Evolutionary conservation across 2,888 invertebrate species (phyloP).

Genomic region (Patella ulyssiponensis): DNA sequence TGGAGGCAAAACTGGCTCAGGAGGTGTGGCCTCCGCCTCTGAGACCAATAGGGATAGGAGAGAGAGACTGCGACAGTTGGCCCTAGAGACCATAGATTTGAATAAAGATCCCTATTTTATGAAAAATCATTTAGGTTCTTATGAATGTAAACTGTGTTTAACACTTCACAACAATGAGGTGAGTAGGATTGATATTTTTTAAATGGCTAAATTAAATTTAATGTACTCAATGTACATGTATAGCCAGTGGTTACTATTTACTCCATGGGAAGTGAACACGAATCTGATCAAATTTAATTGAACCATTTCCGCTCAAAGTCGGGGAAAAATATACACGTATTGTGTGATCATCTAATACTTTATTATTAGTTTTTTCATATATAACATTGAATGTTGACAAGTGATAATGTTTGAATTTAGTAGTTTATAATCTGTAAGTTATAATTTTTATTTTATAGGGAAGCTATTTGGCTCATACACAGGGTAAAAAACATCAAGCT

Average conservation of each 20-base stretch:
- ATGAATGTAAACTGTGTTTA: slow-evolving; percentile 98
- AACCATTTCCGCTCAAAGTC: no score
- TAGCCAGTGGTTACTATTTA: no score
- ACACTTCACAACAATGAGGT: slow-evolving; percentile 96
- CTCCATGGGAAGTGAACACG: no score
- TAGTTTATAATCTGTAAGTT: neutral
- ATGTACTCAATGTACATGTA: no score
- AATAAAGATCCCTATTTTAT: slow-evolving; percentile 99
- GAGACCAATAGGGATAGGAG: slow-evolving; percentile 97
- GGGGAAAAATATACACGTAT: no score
- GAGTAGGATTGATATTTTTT: slow-evolving; percentile 22
- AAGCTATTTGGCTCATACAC: slow-evolving; percentile 98
- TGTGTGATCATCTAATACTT: no score
- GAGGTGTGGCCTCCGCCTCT: slow-evolving; percentile 98
- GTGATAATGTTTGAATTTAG: no score
- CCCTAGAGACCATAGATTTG: slow-evolving; percentile 97
- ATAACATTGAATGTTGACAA: neutral
- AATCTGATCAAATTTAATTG: no score
- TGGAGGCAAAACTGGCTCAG: slow-evolving; percentile 99
- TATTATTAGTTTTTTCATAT: no score
- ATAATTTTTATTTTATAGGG: slow-evolving; percentile 77
- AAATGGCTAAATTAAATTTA: no score
- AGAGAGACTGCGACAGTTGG: slow-evolving; percentile 94
- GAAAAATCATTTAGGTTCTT: slow-evolving; percentile 98
- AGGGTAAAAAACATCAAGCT: slow-evolving; percentile 99